Evolutionary conservation across 1,140 invertebrate species (phyloP), one percentile per base, ranked within the genome.

Genomic region (Microvelia longipes): DNA sequence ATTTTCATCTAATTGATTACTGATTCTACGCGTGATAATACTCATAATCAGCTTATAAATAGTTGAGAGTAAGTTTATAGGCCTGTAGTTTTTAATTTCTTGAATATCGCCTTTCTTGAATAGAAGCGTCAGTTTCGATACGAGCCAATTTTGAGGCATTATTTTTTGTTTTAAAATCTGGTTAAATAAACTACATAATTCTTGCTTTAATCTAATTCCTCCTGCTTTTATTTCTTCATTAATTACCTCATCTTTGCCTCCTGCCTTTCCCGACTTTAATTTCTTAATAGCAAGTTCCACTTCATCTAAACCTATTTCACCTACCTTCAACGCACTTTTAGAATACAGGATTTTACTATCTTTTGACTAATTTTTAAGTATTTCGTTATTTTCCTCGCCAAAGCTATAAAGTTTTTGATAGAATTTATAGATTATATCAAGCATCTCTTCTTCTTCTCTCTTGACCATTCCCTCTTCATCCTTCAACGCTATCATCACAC

Each of bases 11-110:
- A 64, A 5, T 2, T 5, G 2, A 2, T 26, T 24, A 5, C 5
- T 25, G 11, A 64, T 64, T 26, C 62, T 64, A 13, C 62, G 5
- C 2, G 62, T 64, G 2, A 26, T 64, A 5, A 64, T 64, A 24
- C 15, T 15, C 62, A 64, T 64, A 15, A 24, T 13, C 2, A 64
- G 11, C 24, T 64, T 64, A 64, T 64, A 64, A 13, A 64, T 11
- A 2, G 24, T 24, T 14, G 62, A 64, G 5, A 26, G 25, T 5
- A 64, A 24, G 62, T 64, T 64, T 15, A 64, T 64, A 2, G 62
- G 62, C 24, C 62, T 64, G 24, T 64, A 64, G 62, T 64, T 64
- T 64, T 64, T 64, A 24, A 64, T 64, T 5, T 64, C 62, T 64
- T 64, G 62, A 2, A 2, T 64, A 25, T 64, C 62, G 2, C 62